Conservation (phyloP, 2,113 vertebrate genomes). For the Fregata magnificens region DNA sequence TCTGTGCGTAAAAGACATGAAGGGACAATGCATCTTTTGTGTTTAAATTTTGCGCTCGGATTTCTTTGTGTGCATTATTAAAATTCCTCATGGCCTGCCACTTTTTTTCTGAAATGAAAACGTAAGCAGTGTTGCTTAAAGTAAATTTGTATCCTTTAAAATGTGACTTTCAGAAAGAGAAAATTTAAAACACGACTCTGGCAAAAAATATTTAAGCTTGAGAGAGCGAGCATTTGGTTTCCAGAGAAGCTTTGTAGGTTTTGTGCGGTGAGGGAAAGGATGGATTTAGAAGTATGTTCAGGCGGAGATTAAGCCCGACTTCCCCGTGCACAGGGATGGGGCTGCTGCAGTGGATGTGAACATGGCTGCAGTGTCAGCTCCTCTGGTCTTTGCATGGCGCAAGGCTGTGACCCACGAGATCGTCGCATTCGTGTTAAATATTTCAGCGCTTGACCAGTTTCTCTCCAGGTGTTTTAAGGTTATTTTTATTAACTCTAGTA, state of each 20-base stretch:
- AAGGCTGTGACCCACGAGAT: background rate
- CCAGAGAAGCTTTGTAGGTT: background rate
- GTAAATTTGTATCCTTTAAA: background rate
- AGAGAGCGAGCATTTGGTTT: background rate
- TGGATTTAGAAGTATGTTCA: background rate
- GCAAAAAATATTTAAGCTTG: background rate
- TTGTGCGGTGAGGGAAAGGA: background rate
- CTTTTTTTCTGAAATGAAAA: slow-evolving; percentile 35
- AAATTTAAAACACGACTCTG: background rate
- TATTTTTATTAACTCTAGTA: background rate
- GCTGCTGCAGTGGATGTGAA: background rate
- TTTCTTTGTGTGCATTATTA: slow-evolving; percentile 67
- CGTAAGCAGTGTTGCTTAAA: background rate
- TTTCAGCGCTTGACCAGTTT: background rate
- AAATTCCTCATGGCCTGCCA: slow-evolving; percentile 16
- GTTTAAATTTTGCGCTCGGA: slow-evolving; percentile 58
- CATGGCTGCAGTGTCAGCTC: background rate
- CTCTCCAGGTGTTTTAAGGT: background rate
- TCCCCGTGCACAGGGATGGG: accelerated
- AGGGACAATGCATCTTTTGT: slow-evolving; percentile 55
- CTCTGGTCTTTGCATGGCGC: background rate
- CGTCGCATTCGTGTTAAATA: accelerated
- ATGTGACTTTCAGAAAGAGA: background rate
- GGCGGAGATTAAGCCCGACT: background rate
- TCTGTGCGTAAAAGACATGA: background rate